Evolutionary conservation across 1,140 invertebrate genomes (phyloP), one percentile per base, ranked within the genome.

Genomic region (Arctopsyche grandis): DNA sequence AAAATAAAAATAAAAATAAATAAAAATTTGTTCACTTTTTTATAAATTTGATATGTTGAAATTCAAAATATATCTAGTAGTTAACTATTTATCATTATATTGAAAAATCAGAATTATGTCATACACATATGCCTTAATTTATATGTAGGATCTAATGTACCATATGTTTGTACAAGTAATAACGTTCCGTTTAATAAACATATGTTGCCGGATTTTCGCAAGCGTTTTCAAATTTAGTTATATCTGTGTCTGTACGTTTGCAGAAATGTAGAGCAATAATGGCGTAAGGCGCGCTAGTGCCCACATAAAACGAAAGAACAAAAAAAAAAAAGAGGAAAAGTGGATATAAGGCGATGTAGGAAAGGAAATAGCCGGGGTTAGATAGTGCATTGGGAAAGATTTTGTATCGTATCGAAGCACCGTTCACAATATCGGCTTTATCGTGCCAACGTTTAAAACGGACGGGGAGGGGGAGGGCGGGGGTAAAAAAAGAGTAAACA

Each of bases 401-500:
- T 74, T 56, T 46, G 44, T 74, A 56, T 21, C 71, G 21, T 74
- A 16, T 46, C 44, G 46, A 44, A 70, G 69, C 38, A 26, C 38
- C 29, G 19, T 70, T 70, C 10, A 70, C 69, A 70, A 70, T 70
- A 38, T 70, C 38, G 69, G 14, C 48, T 74, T 56, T 74, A 74
- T 74, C 71, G 71, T 9, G 71, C 5, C 38, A n/a, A 46, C 69
- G 38, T 71, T 71, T 56, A 74, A 74, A 74, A 66, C 63, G 21
- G 22, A 66, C 3, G 48, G 16, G 48, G 48, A 12, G 48, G 10
- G 48, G 12, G 12, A 38, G 16, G 16, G 1, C 10, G 1, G 3
- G 69, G 10, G 29, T 1, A 9, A 70, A 70, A 70, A 70, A 52
- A 56, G 71, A 56, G 71, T 74, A 74, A 74, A 74, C 71, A 74